A percentile compares a stretch with the other conserved stretches of the same genome.
These are phyloP conservation scores for Ypsolopha scabrella DNA, from an alignment of 2,888 invertebrate species.

Conservation along the genomic window DNA sequence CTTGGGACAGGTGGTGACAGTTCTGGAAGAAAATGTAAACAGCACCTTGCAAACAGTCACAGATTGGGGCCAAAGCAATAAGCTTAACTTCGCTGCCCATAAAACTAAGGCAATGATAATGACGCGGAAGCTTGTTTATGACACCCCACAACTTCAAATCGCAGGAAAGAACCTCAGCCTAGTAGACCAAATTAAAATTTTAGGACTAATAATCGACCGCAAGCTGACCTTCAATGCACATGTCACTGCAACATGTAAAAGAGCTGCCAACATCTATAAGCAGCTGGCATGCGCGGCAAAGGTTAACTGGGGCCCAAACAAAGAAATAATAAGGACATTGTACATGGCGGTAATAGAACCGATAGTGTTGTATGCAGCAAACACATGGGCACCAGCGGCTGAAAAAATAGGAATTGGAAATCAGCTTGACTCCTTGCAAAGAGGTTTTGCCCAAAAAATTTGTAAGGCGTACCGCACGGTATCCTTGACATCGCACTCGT, in stretches of 20 bases:
- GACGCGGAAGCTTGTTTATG: too few relatives aligned
- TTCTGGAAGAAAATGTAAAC: too few relatives aligned
- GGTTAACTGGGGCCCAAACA: slow-evolving; percentile 1
- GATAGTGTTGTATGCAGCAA: slow-evolving; percentile 4
- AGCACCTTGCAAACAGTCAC: too few relatives aligned
- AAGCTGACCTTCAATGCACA: slow-evolving; percentile 3
- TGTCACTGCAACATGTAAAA: not conserved
- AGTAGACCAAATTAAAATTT: too few relatives aligned
- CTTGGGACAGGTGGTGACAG: too few relatives aligned
- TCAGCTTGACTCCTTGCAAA: not conserved
- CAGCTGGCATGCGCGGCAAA: slow-evolving; percentile 1
- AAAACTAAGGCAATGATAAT: too few relatives aligned
- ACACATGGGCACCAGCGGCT: not conserved
- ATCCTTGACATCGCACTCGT: not conserved
- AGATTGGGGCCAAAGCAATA: too few relatives aligned
- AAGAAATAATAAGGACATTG: not conserved
- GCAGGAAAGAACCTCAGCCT: too few relatives aligned
- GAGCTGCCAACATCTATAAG: not conserved
- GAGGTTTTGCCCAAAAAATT: not conserved
- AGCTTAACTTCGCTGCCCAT: too few relatives aligned
- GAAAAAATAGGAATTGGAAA: not conserved
- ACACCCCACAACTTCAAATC: too few relatives aligned
- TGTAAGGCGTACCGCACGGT: not conserved
- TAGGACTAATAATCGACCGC: too few relatives aligned
- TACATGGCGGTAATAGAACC: slow-evolving; percentile 3